Base-by-base conservation (phyloP, 2,113 vertebrate species). In the Leucosticte australis region DNA sequence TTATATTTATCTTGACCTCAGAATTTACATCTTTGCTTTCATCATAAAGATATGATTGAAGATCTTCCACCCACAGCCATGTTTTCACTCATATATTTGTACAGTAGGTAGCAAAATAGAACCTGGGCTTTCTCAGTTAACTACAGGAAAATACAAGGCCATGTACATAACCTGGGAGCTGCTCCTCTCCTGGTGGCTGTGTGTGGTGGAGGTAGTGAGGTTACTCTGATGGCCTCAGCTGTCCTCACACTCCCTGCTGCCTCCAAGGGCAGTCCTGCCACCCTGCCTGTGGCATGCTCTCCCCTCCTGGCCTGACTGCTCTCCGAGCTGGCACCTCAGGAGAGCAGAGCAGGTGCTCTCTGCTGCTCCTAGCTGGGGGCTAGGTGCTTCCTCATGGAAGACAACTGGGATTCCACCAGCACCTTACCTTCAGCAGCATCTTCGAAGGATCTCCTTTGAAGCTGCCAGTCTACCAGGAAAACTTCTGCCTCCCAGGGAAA, bases 361-460 rank as follows among this genome's bases (percentile, higher is more conserved):
- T 4, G 22, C 52, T 26, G 28, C 19, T 39, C 24, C 26, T 0
- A 1, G 24, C 1, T 1, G 1, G 41, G 49, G 46, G 28, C 15
- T n/a, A 6, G 41, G 11, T 76, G 24, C 15, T 50, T n/a, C 53
- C 23, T 39, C 28, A 15, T 13, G 33, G 37, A 30, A 33, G 7
- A 39, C 14, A 50, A 4, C 8, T 9, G 15, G 56, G 35, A 30
- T 52, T 75, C 30, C 64, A 57, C 5, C 31, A 57, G 31, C 35
- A 31, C 21, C 20, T 62, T 39, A 21, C 26, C 22, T 67, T 50
- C 68, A 39, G 44, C 23, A 53, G 23, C 53, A 60, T 6, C 46
- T 59, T 52, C 13, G n/a, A 18, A 53, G 8, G 33, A 59, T 23
- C 16, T 53, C 46, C 42, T 67, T 10, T 6, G 60, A 30, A 81